Percentiles rank a stretch among this genome's conserved stretches.
Evolutionary conservation across 2,113 vertebrate species (phyloP).

Genomic region (Tetrao urogallus): DNA sequence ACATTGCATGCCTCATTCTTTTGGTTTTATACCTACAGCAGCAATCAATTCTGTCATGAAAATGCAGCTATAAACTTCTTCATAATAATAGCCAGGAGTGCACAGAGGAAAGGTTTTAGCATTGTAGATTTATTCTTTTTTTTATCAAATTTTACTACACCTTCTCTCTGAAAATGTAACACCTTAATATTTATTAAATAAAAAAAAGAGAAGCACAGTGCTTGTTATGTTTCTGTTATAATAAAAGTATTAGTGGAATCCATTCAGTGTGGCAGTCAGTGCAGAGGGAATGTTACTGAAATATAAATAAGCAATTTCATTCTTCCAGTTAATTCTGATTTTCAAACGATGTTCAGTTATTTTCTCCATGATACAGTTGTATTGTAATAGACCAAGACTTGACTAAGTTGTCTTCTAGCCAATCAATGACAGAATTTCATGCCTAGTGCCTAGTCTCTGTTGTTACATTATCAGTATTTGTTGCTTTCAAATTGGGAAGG

Average conservation of each 20-base stretch:
- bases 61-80: not conserved
- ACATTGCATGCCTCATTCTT: not conserved
- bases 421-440: not conserved
- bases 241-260: not conserved
- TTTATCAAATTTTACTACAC: not conserved
- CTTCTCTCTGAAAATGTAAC: not conserved
- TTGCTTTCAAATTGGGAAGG: not conserved
- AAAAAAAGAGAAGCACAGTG: fast-evolving
- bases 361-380: not conserved
- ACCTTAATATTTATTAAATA: not conserved
- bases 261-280: not conserved
- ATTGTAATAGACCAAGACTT: not conserved
- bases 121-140: not conserved
- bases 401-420: not conserved
- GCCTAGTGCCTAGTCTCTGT: not conserved
- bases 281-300: not conserved
- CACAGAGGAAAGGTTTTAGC: not conserved
- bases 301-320: not conserved
- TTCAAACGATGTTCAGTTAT: not conserved
- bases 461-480: not conserved
- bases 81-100: not conserved
- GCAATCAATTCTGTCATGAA: not conserved
- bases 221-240: not conserved
- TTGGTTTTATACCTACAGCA: not conserved
- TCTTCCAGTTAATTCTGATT: not conserved